Evolutionary conservation across 2,113 vertebrate genomes (phyloP).

Genomic region (Platysteira castanea): DNA sequence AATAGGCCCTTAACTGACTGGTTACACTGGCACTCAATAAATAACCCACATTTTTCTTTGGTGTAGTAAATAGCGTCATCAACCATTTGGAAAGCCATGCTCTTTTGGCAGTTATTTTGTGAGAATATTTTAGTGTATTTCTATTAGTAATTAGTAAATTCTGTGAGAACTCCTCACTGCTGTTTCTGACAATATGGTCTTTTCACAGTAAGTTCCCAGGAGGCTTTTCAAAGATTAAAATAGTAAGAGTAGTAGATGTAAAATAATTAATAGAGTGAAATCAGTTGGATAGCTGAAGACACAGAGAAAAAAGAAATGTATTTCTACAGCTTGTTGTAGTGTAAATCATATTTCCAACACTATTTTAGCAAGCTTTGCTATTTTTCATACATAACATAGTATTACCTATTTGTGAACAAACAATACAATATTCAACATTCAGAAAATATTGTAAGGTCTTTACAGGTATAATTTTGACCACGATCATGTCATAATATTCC

Average conservation of each 20-base stretch:
- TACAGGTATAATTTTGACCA: background rate
- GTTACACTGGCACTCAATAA: background rate
- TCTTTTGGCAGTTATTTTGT: background rate
- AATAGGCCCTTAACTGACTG: background rate
- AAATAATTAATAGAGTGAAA: background rate
- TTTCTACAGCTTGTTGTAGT: background rate
- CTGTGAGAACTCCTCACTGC: background rate
- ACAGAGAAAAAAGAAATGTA: background rate
- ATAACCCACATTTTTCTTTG: background rate
- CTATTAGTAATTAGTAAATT: too few relatives aligned
- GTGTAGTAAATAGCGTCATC: background rate
- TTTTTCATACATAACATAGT: background rate
- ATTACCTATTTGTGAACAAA: background rate
- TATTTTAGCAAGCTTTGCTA: background rate
- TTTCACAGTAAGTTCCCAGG: background rate
- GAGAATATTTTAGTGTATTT: background rate
- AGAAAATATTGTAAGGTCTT: background rate
- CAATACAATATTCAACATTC: rapidly evolving
- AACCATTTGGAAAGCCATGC: background rate
- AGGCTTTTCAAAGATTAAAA: background rate
- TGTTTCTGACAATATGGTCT: background rate
- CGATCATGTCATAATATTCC: background rate
- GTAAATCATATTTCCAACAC: background rate
- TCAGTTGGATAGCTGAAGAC: background rate
- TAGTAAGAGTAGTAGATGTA: background rate